Evolutionary conservation across 2,888 invertebrate species (phyloP), one percentile per base, ranked within the genome.

Genomic region (Agrypnus murinus): DNA sequence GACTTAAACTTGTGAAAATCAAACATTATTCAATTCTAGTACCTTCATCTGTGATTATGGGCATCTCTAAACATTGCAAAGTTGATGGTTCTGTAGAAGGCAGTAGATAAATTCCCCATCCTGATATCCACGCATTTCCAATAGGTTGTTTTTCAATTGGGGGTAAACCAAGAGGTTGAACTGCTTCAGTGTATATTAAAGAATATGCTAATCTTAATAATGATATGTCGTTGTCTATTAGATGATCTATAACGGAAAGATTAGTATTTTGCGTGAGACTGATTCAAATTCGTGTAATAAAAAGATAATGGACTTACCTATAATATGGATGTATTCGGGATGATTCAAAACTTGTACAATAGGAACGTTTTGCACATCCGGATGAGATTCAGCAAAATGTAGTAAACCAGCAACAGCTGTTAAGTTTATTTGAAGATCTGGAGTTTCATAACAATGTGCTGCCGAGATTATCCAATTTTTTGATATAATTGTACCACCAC

Each of bases 311-410:
- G 6, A n/a, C n/a, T 40, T 14, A n/a, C 12, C 7, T 43, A 12
- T 14, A 3, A 14, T n/a, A 14, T 43, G 43, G 12, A 17, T 8
- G 5, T 46, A 46, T 19, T 46, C 19, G 1, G 46, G 46, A 46
- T 46, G 46, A 4, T 15, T 46, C 2, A 25, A 2, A 46, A 46
- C 17, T 25, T 25, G 8, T 1, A 10, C 25, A 10, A 46, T n/a
- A 2, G 46, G 46, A n/a, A 46, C n/a, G 3, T 43, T 43, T 45
- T 45, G 45, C 2, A 45, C 17, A 15, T 45, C 45, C 15, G 15
- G 45, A 15, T 45, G 45, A 15, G 1, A 1, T 17, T 45, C 45
- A 8, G 15, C 45, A 15, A 17, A 14, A 7, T 17, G 17, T 1
- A 45, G 17, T 8, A 45, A 45, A 4, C 45, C 45, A 8, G 45